These are phyloP conservation scores for Montifringilla adamsi DNA, from an alignment of 2,113 vertebrate species.

Conservation along the genomic window DNA sequence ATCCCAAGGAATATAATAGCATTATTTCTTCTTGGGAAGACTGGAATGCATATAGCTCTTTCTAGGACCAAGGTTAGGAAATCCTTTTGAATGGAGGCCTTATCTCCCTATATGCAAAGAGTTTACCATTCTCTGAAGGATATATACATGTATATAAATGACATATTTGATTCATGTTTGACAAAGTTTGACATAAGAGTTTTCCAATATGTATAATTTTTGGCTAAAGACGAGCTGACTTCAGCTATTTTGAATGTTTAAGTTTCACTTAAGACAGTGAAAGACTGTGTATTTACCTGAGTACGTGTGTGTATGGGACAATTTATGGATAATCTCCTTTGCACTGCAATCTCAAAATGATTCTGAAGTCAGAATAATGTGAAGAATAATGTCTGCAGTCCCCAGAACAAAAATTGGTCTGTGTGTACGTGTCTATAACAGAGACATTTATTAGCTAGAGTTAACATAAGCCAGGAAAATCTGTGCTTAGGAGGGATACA, in stretches of 20 bases:
- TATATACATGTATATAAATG: not conserved
- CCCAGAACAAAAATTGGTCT: not conserved
- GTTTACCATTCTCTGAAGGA: not conserved
- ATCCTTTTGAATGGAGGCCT: not conserved
- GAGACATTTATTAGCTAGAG: not conserved
- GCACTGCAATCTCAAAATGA: not conserved
- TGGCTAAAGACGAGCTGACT: not conserved
- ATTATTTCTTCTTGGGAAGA: not conserved
- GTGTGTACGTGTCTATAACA: accelerated
- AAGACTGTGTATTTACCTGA: not conserved
- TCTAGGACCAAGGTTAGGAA: not conserved
- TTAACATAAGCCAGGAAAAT: not conserved
- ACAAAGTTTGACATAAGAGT: not conserved
- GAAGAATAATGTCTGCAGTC: not conserved
- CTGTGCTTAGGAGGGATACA: not conserved
- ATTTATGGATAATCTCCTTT: not conserved
- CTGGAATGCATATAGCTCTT: not conserved
- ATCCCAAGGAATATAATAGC: not conserved
- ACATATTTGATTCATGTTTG: not conserved
- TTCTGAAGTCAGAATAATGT: not conserved
- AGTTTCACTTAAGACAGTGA: not conserved
- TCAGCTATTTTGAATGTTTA: not conserved
- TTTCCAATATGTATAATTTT: not conserved
- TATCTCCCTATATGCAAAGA: not conserved
- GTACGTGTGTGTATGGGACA: not conserved